Conservation (phyloP, 2,113 vertebrate genomes). For the Eolophus roseicapilla region DNA sequence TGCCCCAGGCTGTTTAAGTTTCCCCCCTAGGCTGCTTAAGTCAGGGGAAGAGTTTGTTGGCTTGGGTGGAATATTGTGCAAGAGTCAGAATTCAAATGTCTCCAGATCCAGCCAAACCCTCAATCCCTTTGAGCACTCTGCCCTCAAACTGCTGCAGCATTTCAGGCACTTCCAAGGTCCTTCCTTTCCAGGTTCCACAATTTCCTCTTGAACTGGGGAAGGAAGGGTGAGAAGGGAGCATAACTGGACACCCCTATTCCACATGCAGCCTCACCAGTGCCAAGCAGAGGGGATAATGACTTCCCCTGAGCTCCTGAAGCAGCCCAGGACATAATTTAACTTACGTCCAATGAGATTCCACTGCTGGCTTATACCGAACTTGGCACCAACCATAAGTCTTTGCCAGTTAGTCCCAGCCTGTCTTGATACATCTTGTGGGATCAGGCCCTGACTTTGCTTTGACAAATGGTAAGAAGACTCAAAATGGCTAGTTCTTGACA, state of each 20-base stretch:
- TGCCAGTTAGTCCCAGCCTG: background rate
- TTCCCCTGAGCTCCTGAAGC: background rate
- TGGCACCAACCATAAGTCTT: background rate
- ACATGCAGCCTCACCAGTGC: background rate
- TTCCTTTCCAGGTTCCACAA: background rate
- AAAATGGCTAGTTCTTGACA: background rate
- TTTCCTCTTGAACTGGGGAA: background rate
- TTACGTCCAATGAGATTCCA: background rate
- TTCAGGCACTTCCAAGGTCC: background rate
- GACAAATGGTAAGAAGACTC: background rate
- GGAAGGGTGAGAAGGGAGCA: accelerated
- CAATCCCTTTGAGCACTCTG: background rate
- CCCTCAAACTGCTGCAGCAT: background rate
- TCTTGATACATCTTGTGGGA: background rate
- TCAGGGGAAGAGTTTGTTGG: background rate
- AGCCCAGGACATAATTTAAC: background rate
- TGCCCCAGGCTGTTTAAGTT: background rate
- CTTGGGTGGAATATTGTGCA: background rate
- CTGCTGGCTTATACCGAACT: background rate
- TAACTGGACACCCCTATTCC: background rate
- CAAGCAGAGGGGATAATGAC: background rate
- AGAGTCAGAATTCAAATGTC: background rate
- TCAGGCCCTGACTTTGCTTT: background rate
- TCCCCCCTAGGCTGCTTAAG: background rate
- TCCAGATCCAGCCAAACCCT: background rate